Base-by-base conservation (phyloP, 1,140 invertebrate species). In the Lerema accius region DNA sequence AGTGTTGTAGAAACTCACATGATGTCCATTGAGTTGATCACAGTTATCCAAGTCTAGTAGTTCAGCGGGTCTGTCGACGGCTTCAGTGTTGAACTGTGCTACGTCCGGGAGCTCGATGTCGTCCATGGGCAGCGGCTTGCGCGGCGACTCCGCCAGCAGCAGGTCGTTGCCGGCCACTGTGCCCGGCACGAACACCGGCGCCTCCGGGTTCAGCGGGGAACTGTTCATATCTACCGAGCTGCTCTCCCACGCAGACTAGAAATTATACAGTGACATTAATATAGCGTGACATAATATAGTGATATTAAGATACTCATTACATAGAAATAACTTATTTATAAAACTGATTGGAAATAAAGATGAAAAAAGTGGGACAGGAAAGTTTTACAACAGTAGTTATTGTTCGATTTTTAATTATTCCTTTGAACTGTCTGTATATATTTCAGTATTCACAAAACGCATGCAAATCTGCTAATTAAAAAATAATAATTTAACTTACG, bases 181-280 rank as follows among this genome's bases (percentile, higher is more conserved):
- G 13, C 92, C 92, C 0, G 93, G 93, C 23, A 95, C 91, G 72
- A 96, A 96, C 78, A 95, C 94, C 0, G 94, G 93, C 3, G 95
- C 95, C 58, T 96, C 92, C 0, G 95, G 95, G 84, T 96, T 96
- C 68, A 95, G 76, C 43, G 94, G 94, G 40, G 94, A 95, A 80
- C 94, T 95, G 82, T 93, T 93, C 94, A 94, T 94, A 55, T 93
- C 91, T 81, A 92, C 92, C 45, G 89, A 90, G 75, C 88, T 89
- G 59, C 79, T 86, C 84, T 92, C 86, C 78, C 84, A 90, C 51
- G 82, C 86, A 40, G 88, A 90, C 87, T 90, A 79, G 4, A 86
- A 86, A 26, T 48, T 45, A 40, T 39, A 16, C 13, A 45, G 46
- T 56, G 17, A n/a, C 43, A 23, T 0, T 4, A 3, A 23, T 3